Base-by-base conservation (phyloP, 2,888 invertebrate species). In the Drosophila fulvimacula region DNA sequence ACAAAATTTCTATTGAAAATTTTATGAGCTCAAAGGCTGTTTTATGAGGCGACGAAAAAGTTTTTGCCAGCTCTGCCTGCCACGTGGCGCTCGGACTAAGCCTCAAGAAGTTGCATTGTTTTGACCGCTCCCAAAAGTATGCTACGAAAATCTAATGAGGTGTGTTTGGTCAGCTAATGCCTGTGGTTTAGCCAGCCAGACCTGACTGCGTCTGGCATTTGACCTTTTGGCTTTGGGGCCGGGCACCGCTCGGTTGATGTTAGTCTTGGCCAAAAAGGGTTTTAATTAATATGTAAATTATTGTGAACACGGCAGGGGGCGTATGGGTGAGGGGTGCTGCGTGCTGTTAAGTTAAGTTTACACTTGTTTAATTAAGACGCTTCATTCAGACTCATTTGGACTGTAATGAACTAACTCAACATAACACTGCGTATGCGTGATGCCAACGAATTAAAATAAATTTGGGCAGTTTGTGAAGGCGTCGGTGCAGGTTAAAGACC, bases 281-380 rank as follows among this genome's bases (percentile, higher is more conserved):
- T 81, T 89, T 89, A 84, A 89, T 84, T 84, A 84, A 87, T 89
- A 84, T 84, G 83, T 82, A 87, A 84, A 84, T 89, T 70, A 70
- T 71, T 79, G 55, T 46, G 63, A 39, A 42, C 62, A 68, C 58
- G 63, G 49, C 46, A 52, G 38, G 56, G 32, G 61, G 46, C 32
- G 38, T 53, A 0, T 7, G 39, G 24, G 38, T 11, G 11, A 19
- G 17, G 39, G 17, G n/a, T 13, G 39, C 6, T 6, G 13, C 21
- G 34, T 44, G 19, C 34, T 48, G 21, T 21, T 59, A 52, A 56
- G 62, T 51, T 70, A 39, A 68, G 56, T 19, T 65, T 74, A 48
- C 61, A 49, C 44, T 59, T 49, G 34, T 61, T 62, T 79, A 76
- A 76, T 76, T 76, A 76, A 79, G 76, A 76, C 60, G 55, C 62